phyloP scores from a whole-genome alignment of 2,113 vertebrate species.

The Mesoclemmys tuberculata region DNA sequence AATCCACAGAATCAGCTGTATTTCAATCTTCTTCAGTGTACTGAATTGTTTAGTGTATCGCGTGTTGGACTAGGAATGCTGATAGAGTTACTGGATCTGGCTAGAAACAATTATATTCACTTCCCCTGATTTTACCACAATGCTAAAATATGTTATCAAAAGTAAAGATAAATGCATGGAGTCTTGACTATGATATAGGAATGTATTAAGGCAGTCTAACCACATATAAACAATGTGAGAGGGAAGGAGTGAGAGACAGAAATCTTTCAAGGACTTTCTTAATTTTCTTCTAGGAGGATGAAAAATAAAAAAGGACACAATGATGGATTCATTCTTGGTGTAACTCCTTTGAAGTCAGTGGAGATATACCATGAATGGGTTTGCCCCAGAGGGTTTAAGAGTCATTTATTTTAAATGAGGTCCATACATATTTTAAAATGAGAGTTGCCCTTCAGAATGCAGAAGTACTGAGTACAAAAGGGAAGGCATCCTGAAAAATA shows the following conservation, averaged over 20 bases:
- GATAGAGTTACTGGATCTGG: constrained; percentile 31
- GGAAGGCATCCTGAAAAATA: constrained; percentile 41
- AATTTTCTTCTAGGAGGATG: constrained; percentile 5
- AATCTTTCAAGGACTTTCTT: neutral
- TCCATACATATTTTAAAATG: constrained; percentile 67
- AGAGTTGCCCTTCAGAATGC: constrained; percentile 63
- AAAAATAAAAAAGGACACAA: rapidly evolving
- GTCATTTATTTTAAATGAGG: constrained; percentile 67
- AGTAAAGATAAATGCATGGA: constrained; percentile 29
- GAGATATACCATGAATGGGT: constrained; percentile 23
- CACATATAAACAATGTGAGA: neutral
- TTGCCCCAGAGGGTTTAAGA: constrained; percentile 38
- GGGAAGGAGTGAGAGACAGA: neutral
- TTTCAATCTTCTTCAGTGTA: constrained; percentile 14
- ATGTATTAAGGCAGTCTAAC: constrained; percentile 10
- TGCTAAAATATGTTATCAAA: constrained; percentile 38
- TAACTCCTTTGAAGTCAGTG: constrained; percentile 19
- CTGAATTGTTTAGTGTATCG: constrained; percentile 18
- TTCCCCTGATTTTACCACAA: neutral
- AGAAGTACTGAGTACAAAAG: constrained; percentile 29
- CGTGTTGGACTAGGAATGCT: constrained; percentile 21
- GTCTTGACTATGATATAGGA: neutral
- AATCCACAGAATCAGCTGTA: constrained; percentile 14
- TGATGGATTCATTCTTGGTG: constrained; percentile 33
- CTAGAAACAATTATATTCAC: constrained; percentile 42